Evolutionary conservation across 2,888 invertebrate genomes (phyloP).

Genomic region (Clostera curtula): DNA sequence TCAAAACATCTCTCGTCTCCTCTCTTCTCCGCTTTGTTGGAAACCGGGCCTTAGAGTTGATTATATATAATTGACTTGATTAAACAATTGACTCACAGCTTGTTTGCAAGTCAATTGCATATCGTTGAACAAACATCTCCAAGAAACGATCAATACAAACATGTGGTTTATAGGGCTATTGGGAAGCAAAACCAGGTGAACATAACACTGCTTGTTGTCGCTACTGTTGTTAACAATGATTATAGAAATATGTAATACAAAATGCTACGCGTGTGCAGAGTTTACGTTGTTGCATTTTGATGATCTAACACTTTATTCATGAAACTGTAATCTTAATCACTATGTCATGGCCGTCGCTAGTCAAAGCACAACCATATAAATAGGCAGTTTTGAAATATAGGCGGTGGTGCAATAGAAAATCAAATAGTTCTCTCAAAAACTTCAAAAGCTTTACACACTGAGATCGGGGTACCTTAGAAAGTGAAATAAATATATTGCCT

Average conservation of each 20-base stretch:
- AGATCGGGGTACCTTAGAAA: conserved; percentile 20
- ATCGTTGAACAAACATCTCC: too few species aligned
- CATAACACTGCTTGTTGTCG: conserved; percentile 24
- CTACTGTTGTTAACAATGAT: conserved; percentile 19
- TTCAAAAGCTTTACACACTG: conserved; percentile 45
- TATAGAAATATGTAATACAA: conserved; percentile 28
- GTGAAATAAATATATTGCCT: conserved; percentile 16
- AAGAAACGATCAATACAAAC: too few species aligned
- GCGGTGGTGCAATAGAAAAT: conserved; percentile 19
- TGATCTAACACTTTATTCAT: conserved; percentile 63
- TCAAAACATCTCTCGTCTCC: too few species aligned
- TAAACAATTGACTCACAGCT: too few species aligned
- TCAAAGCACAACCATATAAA: conserved; percentile 26
- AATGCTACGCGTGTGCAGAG: conserved; percentile 25
- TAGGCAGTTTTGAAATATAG: conserved; percentile 33
- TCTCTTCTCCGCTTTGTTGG: too few species aligned
- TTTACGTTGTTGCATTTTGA: conserved; percentile 33
- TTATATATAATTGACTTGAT: too few species aligned
- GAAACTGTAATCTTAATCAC: conserved; percentile 69
- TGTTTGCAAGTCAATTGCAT: too few species aligned
- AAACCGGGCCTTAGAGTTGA: too few species aligned
- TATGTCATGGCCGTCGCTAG: conserved; percentile 35
- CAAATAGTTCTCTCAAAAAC: conserved; percentile 46
- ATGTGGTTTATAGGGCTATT: conserved; percentile 14
- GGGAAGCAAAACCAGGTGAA: conserved; percentile 19